Conservation (phyloP, 2,113 vertebrate species). For the Butorides virescens region DNA sequence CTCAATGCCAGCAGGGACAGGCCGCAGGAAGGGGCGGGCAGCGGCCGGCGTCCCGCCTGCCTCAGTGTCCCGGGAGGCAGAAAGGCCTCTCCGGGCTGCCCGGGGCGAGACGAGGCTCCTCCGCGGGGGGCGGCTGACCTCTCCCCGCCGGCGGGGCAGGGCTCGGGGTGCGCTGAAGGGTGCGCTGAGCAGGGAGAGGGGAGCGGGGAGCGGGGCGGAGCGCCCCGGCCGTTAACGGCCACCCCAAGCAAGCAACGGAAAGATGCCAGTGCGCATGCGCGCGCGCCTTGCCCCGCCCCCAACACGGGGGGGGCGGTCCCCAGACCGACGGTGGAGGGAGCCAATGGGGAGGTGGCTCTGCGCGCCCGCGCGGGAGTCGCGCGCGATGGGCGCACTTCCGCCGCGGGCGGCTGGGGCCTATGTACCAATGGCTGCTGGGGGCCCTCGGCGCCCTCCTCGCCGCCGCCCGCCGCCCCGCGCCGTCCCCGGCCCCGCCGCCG, state of each 20-base stretch:
- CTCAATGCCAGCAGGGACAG: background rate
- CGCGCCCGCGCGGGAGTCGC: no score
- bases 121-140: no score
- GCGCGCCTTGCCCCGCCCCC: no score
- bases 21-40: background rate
- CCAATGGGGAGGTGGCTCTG: background rate
- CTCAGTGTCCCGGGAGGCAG: background rate
- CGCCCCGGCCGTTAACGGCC: background rate
- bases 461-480: background rate
- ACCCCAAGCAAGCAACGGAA: no score
- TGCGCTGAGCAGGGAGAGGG: no score
- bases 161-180: no score
- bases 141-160: background rate
- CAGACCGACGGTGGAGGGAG: no score
- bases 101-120: no score
- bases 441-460: background rate
- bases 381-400: background rate
- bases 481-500: background rate
- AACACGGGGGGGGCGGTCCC: background rate
- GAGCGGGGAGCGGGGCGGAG: no score
- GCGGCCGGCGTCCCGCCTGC: no score
- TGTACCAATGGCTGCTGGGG: background rate
- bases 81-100: background rate
- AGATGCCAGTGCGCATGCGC: background rate
- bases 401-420: background rate